phyloP scores from a whole-genome alignment of 2,797 vertebrate genomes.

The Antennarius maculatus region DNA sequence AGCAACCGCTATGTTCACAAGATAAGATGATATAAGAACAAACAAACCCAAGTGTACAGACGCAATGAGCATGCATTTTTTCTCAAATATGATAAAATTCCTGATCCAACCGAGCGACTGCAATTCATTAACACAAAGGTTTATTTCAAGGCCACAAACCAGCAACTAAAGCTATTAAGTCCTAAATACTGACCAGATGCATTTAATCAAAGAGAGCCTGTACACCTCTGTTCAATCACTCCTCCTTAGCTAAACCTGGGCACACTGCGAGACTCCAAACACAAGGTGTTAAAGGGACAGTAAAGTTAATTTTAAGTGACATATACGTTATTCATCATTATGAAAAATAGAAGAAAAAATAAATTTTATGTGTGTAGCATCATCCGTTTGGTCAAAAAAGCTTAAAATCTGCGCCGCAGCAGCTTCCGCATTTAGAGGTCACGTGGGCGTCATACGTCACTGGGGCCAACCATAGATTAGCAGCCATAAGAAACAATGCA shows the following conservation, averaged over 20 bases:
- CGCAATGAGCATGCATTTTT: conserved; percentile 5
- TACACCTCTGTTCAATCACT: conserved; percentile 32
- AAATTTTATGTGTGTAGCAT: too few species aligned
- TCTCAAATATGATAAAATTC: too few species aligned
- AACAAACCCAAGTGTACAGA: conserved; percentile 50
- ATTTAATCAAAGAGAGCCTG: conserved; percentile 24
- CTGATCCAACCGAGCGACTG: neutral
- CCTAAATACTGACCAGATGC: neutral
- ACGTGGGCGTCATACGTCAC: too few species aligned
- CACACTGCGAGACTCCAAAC: conserved; percentile 28
- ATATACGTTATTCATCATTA: too few species aligned
- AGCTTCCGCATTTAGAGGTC: too few species aligned
- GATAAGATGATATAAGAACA: conserved; percentile 61
- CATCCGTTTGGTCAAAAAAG: too few species aligned
- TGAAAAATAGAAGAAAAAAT: too few species aligned
- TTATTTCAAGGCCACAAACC: neutral
- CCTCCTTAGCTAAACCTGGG: conserved; percentile 32
- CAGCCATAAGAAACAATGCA: too few species aligned
- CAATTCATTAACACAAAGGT: neutral
- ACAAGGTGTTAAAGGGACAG: too few species aligned
- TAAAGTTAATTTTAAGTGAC: too few species aligned
- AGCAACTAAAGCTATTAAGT: conserved; percentile 8
- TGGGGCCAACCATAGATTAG: too few species aligned
- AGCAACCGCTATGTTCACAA: conserved; percentile 62
- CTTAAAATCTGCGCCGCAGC: too few species aligned